Percentiles rank a stretch among this genome's conserved stretches.
Conservation (phyloP, 2,888 invertebrate genomes). For the Trilocha varians region DNA sequence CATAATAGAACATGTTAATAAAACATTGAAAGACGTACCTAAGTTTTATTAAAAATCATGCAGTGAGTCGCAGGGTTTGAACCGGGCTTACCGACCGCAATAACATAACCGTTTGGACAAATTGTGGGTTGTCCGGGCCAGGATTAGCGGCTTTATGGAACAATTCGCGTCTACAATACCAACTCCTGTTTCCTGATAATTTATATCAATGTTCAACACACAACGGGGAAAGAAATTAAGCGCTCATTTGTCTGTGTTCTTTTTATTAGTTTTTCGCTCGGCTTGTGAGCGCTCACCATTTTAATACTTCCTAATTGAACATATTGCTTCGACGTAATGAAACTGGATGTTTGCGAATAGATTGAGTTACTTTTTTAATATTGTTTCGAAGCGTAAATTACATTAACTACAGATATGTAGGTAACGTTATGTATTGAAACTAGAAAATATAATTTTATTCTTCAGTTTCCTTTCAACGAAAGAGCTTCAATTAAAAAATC, state of each 20-base stretch:
- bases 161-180: conserved; percentile 51
- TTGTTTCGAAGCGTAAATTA: background rate
- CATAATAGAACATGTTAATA: conserved; percentile 24
- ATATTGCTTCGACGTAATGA: conserved; percentile 12
- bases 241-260: conserved; percentile 43
- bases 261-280: conserved; percentile 40
- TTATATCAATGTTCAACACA: conserved; percentile 61
- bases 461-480: background rate
- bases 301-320: conserved; percentile 22
- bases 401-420: background rate
- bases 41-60: conserved; percentile 56
- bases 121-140: conserved; percentile 56
- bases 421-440: background rate
- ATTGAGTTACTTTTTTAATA: background rate
- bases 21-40: conserved; percentile 28
- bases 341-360: background rate
- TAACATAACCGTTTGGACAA: conserved; percentile 72
- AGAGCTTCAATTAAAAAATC: conserved; percentile 10
- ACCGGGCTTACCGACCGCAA: conserved; percentile 60
- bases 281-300: conserved; percentile 21
- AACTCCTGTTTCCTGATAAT: conserved; percentile 54
- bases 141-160: conserved; percentile 69
- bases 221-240: conserved; percentile 48
- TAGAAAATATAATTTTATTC: background rate
- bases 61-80: conserved; percentile 35